phyloP scores from a whole-genome alignment of 2,888 invertebrate species.

The Celastrina argiolus region DNA sequence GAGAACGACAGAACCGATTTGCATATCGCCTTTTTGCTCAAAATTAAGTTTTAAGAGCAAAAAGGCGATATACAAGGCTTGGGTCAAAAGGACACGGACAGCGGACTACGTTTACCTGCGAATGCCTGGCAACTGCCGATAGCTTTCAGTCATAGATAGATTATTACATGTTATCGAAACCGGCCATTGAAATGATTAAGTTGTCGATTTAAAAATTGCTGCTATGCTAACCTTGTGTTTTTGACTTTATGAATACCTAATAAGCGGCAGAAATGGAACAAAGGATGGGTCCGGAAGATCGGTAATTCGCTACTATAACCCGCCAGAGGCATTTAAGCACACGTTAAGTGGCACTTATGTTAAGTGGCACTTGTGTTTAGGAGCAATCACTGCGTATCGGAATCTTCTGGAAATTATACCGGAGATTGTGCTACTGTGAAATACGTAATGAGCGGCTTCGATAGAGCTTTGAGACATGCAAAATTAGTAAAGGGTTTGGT shows the following conservation, averaged over 20 bases:
- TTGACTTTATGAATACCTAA: background rate
- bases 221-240: no score
- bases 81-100: no score
- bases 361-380: background rate
- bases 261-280: background rate
- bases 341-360: slow-evolving; percentile 10
- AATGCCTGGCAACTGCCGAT: no score
- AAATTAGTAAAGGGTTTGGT: background rate
- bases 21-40: no score
- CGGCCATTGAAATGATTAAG: no score
- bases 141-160: no score
- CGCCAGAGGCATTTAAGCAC: slow-evolving; percentile 11
- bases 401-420: background rate
- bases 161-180: no score
- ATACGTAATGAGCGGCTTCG: slow-evolving; percentile 6
- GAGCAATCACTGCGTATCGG: slow-evolving; percentile 10
- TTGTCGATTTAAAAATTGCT: no score
- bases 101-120: no score
- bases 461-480: background rate
- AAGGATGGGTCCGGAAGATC: slow-evolving; percentile 1
- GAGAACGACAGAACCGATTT: no score
- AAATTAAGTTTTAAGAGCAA: no score
- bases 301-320: slow-evolving; percentile 1
- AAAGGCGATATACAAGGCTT: no score
- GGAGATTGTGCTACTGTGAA: slow-evolving; percentile 7